A percentile compares a stretch with the other conserved stretches of the same genome.
Conservation (phyloP, 1,140 invertebrate genomes). For the Formica exsecta region DNA sequence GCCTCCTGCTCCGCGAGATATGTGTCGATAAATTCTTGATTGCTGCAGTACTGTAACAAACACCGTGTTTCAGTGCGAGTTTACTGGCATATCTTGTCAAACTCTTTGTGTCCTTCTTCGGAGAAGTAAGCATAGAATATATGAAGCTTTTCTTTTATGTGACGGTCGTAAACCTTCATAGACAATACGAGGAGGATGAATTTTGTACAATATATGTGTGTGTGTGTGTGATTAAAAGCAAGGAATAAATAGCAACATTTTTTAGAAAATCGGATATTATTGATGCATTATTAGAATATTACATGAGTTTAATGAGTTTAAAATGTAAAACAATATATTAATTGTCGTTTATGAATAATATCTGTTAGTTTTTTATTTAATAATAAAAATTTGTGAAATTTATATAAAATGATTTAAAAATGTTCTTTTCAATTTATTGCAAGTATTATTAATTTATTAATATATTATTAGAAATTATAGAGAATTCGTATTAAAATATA, state of each 20-base stretch:
- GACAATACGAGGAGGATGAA: not conserved
- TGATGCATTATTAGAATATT: not conserved
- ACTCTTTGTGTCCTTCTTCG: not conserved
- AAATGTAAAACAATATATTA: not conserved
- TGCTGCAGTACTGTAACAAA: slow-evolving; percentile 79
- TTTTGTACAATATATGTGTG: not conserved
- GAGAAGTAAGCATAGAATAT: slow-evolving; percentile 11
- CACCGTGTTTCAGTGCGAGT: not conserved
- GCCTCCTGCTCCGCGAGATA: slow-evolving; percentile 82
- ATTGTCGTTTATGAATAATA: not conserved
- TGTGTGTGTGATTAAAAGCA: not conserved
- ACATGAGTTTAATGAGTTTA: not conserved
- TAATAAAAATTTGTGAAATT: not conserved
- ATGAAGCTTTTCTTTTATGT: not conserved
- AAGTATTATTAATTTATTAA: not conserved
- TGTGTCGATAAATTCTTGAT: slow-evolving; percentile 84
- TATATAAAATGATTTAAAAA: not conserved
- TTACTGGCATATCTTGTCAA: slow-evolving; percentile 20
- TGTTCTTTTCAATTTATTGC: not conserved
- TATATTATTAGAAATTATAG: not conserved
- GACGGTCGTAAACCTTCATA: not conserved
- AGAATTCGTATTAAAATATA: not conserved
- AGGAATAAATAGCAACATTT: not conserved
- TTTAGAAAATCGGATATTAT: not conserved
- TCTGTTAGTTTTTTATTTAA: not conserved